Conservation (phyloP, 92 coral and sea anemone species). For the Epizoanthus stellaris region DNA sequence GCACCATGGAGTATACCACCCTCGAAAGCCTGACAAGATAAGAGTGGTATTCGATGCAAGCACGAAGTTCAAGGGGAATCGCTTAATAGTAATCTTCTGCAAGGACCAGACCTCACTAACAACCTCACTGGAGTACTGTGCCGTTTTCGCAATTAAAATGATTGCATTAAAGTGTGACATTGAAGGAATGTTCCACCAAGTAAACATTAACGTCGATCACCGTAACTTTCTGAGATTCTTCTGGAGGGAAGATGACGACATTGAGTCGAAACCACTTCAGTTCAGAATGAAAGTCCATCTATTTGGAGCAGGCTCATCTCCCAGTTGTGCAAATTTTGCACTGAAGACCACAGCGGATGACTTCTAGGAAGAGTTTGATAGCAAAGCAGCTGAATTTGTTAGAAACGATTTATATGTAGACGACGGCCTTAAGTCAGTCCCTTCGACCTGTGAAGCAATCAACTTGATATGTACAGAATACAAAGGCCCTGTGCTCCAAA, state of each 20-base stretch:
- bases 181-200: constrained; percentile 9
- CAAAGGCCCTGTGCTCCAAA: neutral
- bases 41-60: constrained; percentile 38
- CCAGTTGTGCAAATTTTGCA: constrained; percentile 3
- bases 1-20: constrained; percentile 41
- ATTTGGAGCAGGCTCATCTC: neutral
- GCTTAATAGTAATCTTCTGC: neutral
- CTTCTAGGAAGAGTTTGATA: neutral
- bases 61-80: constrained; percentile 16
- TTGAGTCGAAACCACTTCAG: neutral
- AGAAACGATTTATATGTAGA: constrained; percentile 4
- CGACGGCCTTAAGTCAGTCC: constrained; percentile 4
- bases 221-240: neutral
- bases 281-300: neutral
- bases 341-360: neutral
- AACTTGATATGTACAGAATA: neutral
- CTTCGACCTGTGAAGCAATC: neutral
- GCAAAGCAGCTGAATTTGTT: neutral
- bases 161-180: neutral
- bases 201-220: neutral
- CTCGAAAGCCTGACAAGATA: constrained; percentile 15
- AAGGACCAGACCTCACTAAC: constrained; percentile 28
- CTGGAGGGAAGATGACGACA: constrained; percentile 5
- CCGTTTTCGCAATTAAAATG: neutral
- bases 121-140: neutral